Conservation (phyloP, 1,140 invertebrate genomes). For the Penaeus chinensis region DNA sequence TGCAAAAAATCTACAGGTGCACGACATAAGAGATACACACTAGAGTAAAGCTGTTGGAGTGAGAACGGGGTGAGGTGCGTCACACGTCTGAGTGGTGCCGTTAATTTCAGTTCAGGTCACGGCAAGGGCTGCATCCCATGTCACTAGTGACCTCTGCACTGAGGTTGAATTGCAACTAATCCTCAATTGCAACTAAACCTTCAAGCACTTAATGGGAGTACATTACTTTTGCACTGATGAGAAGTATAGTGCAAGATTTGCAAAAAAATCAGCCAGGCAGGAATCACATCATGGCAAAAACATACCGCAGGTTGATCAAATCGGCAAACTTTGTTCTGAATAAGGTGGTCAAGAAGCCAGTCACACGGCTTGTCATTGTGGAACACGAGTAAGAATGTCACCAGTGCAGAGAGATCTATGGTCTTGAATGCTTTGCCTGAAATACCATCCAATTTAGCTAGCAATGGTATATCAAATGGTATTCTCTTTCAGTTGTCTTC, state of each 20-base stretch:
- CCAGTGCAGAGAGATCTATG: conserved; percentile 69
- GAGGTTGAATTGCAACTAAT: too few species aligned
- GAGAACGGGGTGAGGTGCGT: conserved; percentile 20
- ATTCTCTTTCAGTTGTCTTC: conserved; percentile 5
- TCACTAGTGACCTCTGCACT: too few species aligned
- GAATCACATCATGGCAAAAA: conserved; percentile 35
- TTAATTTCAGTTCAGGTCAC: not conserved
- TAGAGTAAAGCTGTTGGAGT: too few species aligned
- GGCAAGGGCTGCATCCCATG: too few species aligned
- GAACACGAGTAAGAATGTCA: conserved; percentile 72
- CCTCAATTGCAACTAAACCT: too few species aligned
- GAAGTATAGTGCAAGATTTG: conserved; percentile 28
- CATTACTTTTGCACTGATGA: not conserved
- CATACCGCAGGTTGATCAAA: conserved; percentile 69
- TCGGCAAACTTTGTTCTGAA: conserved; percentile 71
- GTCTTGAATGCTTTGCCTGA: conserved; percentile 71
- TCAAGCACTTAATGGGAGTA: not conserved
- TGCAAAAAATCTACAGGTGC: not conserved
- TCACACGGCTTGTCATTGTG: conserved; percentile 72
- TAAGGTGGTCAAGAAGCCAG: conserved; percentile 71
- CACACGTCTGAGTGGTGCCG: conserved; percentile 14
- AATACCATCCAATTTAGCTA: conserved; percentile 40
- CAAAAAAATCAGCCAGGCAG: conserved; percentile 33
- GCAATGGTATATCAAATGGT: conserved; percentile 67
- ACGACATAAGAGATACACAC: not conserved